Evolutionary conservation across 2,888 invertebrate genomes (phyloP).

Genomic region (Cephus pulcher): DNA sequence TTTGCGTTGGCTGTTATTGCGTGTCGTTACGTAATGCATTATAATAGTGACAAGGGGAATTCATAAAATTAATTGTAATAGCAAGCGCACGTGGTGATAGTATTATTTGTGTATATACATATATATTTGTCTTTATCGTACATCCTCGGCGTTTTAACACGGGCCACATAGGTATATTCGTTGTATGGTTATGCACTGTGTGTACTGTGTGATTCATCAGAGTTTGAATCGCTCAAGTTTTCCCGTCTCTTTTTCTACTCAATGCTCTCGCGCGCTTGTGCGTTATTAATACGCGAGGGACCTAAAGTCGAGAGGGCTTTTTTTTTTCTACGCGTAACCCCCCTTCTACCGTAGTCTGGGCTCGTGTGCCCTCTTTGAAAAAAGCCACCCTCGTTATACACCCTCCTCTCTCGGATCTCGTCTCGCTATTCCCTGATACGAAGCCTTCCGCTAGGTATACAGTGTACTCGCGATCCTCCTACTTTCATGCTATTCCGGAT

Average conservation of each 20-base stretch:
- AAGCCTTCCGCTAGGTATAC: background rate
- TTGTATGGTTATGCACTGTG: background rate
- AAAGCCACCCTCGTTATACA: constrained; percentile 27
- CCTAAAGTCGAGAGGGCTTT: background rate
- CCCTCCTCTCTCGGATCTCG: constrained; percentile 12
- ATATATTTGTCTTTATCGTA: background rate
- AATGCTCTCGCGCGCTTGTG: constrained; percentile 14
- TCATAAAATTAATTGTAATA: background rate
- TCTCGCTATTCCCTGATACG: background rate
- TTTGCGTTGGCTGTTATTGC: background rate
- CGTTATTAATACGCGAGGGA: constrained; percentile 46
- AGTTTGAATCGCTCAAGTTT: background rate
- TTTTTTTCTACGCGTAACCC: background rate
- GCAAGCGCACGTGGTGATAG: background rate
- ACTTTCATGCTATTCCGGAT: background rate
- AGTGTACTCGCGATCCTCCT: background rate
- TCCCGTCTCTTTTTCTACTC: constrained; percentile 4
- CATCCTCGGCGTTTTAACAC: background rate
- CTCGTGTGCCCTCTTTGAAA: background rate
- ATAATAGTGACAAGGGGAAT: background rate
- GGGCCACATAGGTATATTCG: background rate
- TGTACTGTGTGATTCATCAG: background rate
- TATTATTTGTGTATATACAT: background rate
- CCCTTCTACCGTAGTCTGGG: background rate
- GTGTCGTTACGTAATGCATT: background rate